A percentile compares a stretch with the other conserved stretches of the same genome.
Evolutionary conservation across 2,888 invertebrate species (phyloP).

Genomic region (Prenolepis imparis): DNA sequence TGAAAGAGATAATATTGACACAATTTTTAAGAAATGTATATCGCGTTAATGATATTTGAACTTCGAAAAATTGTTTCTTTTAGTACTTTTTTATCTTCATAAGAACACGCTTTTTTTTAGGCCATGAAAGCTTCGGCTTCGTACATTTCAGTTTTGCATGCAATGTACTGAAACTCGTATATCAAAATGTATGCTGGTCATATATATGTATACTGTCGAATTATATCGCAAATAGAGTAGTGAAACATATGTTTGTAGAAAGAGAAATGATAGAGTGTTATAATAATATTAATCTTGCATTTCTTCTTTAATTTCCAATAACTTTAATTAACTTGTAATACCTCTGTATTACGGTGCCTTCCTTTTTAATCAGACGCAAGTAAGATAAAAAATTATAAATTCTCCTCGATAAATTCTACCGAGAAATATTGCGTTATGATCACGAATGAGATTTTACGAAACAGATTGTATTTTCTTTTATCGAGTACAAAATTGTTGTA

Average conservation of each 20-base stretch:
- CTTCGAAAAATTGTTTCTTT: neutral
- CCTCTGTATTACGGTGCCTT: neutral
- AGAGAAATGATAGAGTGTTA: neutral
- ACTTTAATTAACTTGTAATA: neutral
- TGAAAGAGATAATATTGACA: neutral
- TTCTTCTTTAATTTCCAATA: neutral
- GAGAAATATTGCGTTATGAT: neutral
- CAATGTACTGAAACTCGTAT: slow-evolving; percentile 59
- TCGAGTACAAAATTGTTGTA: neutral
- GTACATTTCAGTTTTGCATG: slow-evolving; percentile 71
- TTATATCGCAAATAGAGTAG: neutral
- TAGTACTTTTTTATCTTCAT: neutral
- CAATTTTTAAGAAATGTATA: neutral
- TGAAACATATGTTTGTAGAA: slow-evolving; percentile 19
- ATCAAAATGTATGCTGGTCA: slow-evolving; percentile 4
- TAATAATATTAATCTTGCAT: neutral
- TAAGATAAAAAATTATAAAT: slow-evolving; percentile 1
- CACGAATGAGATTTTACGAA: neutral
- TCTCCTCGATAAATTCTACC: neutral
- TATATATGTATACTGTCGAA: neutral
- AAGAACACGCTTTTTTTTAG: slow-evolving; percentile 56
- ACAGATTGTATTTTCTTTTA: neutral
- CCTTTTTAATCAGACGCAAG: neutral
- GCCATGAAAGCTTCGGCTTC: slow-evolving; percentile 73
- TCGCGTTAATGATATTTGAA: neutral